Evolutionary conservation across 2,888 invertebrate genomes (phyloP).

Genomic region (Fragum fragum): DNA sequence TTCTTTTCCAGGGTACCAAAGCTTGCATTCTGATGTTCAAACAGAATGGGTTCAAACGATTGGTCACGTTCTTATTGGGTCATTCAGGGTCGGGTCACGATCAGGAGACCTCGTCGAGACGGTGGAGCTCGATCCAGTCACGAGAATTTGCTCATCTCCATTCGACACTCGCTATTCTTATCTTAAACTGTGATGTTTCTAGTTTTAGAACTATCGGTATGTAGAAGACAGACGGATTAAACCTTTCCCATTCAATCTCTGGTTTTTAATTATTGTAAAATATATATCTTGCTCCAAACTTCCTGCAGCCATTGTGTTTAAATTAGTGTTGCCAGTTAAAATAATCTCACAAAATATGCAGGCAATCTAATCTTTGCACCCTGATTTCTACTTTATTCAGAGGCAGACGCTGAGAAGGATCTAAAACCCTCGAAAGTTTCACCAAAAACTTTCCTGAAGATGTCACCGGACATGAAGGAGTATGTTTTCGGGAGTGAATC

Average conservation of each 20-base stretch:
- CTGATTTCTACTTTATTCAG: too few relatives aligned
- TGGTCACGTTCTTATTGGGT: constrained; percentile 87
- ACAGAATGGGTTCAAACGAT: constrained; percentile 85
- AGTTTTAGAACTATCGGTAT: constrained; percentile 69
- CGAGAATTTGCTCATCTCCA: constrained; percentile 87
- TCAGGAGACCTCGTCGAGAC: constrained; percentile 81
- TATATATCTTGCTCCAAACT: too few relatives aligned
- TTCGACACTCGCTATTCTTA: constrained; percentile 86
- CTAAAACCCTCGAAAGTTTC: constrained; percentile 74
- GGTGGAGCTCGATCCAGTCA: constrained; percentile 87
- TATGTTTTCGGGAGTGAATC: constrained; percentile 84
- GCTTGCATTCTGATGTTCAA: constrained; percentile 87
- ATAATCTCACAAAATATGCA: too few relatives aligned
- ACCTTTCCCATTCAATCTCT: too few relatives aligned
- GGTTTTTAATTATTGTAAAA: too few relatives aligned
- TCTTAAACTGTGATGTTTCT: constrained; percentile 86
- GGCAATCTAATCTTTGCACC: too few relatives aligned
- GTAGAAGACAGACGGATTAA: too few relatives aligned
- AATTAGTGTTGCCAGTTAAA: too few relatives aligned
- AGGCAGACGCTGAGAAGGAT: constrained; percentile 37
- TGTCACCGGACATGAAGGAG: constrained; percentile 84
- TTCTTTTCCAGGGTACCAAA: constrained; percentile 84
- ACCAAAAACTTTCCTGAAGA: constrained; percentile 82
- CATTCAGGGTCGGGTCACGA: constrained; percentile 35
- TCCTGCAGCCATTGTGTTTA: too few relatives aligned